These are phyloP conservation scores for Elysia crispata DNA, from an alignment of 2,888 invertebrate genomes.

Conservation along the genomic window DNA sequence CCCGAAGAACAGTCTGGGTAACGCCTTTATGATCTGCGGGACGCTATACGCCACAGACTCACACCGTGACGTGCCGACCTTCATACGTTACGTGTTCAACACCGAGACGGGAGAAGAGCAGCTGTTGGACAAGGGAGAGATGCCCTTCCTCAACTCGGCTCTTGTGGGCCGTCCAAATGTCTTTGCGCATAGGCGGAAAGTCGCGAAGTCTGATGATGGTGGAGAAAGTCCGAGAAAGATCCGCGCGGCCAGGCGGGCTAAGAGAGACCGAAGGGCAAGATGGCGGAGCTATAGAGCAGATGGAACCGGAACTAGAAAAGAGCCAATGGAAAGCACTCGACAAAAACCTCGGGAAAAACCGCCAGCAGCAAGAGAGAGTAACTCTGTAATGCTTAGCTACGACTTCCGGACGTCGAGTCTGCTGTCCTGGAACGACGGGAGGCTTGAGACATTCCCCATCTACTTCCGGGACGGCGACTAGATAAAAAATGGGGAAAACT, in stretches of 20 bases:
- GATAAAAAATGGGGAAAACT: neutral
- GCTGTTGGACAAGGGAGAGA: constrained; percentile 54
- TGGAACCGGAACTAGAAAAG: too few relatives aligned
- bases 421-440: constrained; percentile 69
- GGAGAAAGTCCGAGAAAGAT: neutral
- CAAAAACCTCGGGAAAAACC: too few relatives aligned
- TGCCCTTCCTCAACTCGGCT: constrained; percentile 57
- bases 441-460: constrained; percentile 65
- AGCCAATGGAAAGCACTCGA: too few relatives aligned
- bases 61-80: constrained; percentile 62
- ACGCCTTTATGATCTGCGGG: constrained; percentile 73
- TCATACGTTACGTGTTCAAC: constrained; percentile 67
- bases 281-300: too few relatives aligned
- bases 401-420: constrained; percentile 65
- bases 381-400: constrained; percentile 67
- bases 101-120: constrained; percentile 62
- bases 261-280: too few relatives aligned
- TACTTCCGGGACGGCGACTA: constrained; percentile 50
- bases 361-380: neutral
- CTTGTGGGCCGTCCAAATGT: neutral
- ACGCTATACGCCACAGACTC: constrained; percentile 68
- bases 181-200: neutral
- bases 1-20: constrained; percentile 63
- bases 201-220: neutral
- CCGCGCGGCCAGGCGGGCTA: neutral